Conservation (phyloP, 2,888 invertebrate genomes). For the Limnephilus auricula region DNA sequence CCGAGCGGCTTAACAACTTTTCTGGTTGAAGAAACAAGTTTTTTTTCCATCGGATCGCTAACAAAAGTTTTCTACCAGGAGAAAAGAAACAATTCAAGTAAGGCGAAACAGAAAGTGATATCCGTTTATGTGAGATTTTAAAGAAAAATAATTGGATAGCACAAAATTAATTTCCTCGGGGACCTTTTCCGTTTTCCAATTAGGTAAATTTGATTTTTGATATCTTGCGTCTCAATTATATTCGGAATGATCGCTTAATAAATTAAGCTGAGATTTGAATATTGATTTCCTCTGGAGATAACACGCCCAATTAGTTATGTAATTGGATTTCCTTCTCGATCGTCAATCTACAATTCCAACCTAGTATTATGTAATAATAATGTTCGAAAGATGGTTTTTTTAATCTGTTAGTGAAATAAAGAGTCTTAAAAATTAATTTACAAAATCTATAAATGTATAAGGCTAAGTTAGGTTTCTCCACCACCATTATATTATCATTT, state of each 20-base stretch:
- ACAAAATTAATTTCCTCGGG: constrained; percentile 23
- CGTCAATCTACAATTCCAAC: background rate
- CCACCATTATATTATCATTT: background rate
- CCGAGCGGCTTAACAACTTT: constrained; percentile 46
- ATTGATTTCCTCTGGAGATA: background rate
- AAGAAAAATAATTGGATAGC: constrained; percentile 26
- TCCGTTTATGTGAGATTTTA: constrained; percentile 18
- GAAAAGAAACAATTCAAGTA: constrained; percentile 17
- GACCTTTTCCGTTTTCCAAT: constrained; percentile 29
- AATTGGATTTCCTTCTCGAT: background rate
- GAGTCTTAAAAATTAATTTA: background rate
- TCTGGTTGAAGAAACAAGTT: constrained; percentile 46
- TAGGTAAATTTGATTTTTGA: constrained; percentile 35
- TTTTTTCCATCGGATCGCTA: background rate
- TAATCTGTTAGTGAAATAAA: background rate
- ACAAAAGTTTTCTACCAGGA: background rate
- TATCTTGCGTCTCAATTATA: constrained; percentile 4
- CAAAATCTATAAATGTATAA: background rate
- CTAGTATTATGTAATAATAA: background rate
- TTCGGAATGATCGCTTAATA: background rate
- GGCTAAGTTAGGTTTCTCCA: background rate
- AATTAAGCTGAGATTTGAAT: constrained; percentile 9
- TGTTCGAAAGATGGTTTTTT: background rate
- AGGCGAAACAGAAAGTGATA: constrained; percentile 35
- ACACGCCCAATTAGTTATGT: background rate